A percentile compares a stretch with the other conserved stretches of the same genome.
phyloP scores from a whole-genome alignment of 1,140 invertebrate genomes.

The Ceratina calcarata region DNA sequence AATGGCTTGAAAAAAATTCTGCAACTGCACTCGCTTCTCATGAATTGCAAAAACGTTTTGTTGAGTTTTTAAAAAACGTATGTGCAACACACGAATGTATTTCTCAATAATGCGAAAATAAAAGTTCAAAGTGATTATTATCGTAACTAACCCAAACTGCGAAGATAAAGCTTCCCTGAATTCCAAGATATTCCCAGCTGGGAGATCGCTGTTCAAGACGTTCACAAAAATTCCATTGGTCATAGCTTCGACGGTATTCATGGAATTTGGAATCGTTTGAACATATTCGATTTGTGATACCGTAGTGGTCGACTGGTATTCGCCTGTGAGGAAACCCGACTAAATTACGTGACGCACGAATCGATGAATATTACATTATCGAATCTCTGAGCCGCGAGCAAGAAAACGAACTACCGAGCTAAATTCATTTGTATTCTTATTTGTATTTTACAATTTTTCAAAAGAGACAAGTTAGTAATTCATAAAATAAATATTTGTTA shows the following conservation, averaged over 20 bases:
- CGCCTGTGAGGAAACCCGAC: slow-evolving; percentile 42
- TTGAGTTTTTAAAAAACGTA: background rate
- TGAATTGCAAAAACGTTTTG: too few relatives aligned
- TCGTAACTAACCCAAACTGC: slow-evolving; percentile 23
- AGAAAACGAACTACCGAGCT: background rate
- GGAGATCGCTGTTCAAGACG: background rate
- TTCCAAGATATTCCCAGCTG: slow-evolving; percentile 2
- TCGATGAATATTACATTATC: slow-evolving; percentile 18
- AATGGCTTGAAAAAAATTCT: background rate
- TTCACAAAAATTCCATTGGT: slow-evolving; percentile 27
- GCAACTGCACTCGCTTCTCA: background rate
- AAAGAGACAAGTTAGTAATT: too few relatives aligned
- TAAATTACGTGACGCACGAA: slow-evolving; percentile 18
- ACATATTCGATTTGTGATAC: slow-evolving; percentile 2
- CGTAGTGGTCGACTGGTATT: slow-evolving; percentile 28
- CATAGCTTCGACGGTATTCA: slow-evolving; percentile 51
- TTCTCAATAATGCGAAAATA: background rate
- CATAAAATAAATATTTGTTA: too few relatives aligned
- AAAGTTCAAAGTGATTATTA: background rate
- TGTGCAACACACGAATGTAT: background rate
- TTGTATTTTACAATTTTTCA: too few relatives aligned
- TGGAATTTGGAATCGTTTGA: slow-evolving; percentile 38
- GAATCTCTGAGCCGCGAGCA: background rate
- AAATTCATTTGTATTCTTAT: too few relatives aligned
- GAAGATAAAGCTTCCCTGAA: slow-evolving; percentile 20